Evolutionary conservation across 2,797 vertebrate genomes (phyloP), one percentile per base, ranked within the genome.

Genomic region (Coracias cyanogaster): DNA sequence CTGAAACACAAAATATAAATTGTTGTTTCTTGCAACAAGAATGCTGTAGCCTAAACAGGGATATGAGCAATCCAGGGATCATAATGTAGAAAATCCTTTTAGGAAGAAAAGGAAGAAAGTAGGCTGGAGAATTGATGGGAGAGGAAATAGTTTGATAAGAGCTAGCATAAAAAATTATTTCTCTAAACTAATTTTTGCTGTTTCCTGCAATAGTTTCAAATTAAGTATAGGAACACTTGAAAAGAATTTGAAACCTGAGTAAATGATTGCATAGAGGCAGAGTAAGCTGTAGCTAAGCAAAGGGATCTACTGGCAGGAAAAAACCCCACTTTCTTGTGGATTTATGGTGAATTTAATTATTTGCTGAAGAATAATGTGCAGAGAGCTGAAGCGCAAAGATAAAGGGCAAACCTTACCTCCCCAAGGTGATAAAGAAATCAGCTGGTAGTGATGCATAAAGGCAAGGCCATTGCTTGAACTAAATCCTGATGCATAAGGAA

Each of bases 301-400:
- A 92, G 46, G 49, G 35, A 7, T 55, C 48, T 90, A 26, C 78
- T 73, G 51, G 17, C 3, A 41, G 41, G 19, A 7, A 7, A 58
- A 82, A 41, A 60, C 33, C 65, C 49, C n/a, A 1, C 43, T n/a
- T 77, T 81, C 49, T 57, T 91, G 39, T 64, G 67, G 58, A 79
- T 86, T 94, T 92, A 79, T 55, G 33, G 15, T 52, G 82, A 95
- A 86, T 95, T 89, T 90, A 70, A 97, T 82, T 91, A 61, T 96
- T 94, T 94, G 62, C 66, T 55, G 45, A 94, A 91, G 82, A 97
- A 49, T 84, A 86, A 82, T 9, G 7, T 52, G 25, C 39, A 71
- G 84, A 77, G 81, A 93, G 52, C 82, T 89, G 82, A 91, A 94
- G 66, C 3, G 2, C 29, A 57, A 90, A 96, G 87, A 84, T 86